Base-by-base conservation (phyloP, 2,797 vertebrate genomes). In the Podargus strigoides region DNA sequence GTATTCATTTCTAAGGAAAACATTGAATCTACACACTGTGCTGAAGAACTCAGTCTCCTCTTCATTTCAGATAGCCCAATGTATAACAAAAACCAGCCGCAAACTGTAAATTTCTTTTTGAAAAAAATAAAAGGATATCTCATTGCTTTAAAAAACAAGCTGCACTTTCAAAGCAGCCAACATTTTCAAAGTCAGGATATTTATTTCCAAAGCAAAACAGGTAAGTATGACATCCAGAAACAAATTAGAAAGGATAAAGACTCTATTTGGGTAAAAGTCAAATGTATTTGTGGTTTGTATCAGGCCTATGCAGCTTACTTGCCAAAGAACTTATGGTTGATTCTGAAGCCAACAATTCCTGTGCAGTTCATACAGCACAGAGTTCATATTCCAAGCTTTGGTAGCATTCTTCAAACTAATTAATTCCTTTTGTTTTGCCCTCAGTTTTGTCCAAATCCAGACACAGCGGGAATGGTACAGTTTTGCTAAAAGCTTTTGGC, bases 251-350 rank as follows among this genome's bases (percentile, higher is more conserved):
- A 84, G 87, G 58, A 89, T 94, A 84, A 92, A 80, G 81, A 69
- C 47, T 91, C 74, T 67, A 27, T 75, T 56, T 91, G 85, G 87
- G 92, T 56, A 96, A 81, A 86, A 93, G 55, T 46, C 89, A 95
- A 94, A 90, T 70, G 59, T 64, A 90, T 91, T 93, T 93, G 94
- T 91, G 95, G 94, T 94, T 96, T 94, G 41, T 59, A 82, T 90
- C 76, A 89, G 52, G 62, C 63, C 91, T 87, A 86, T 12, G 27
- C 23, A 67, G 53, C 63, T 92, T 73, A 86, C 66, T 88, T 95
- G 89, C 87, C 95, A 94, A 95, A 91, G 87, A 96, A 96, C 91
- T 93, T 86, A 93, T 93, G 91, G 87, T 78, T 84, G 84, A 93
- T 75, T 89, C 85, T 53, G 47, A 81, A 90, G 96, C 94, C 90